Percentiles rank a stretch among this genome's conserved stretches.
phyloP scores from a whole-genome alignment of 2,113 vertebrate genomes.

The Collichthys lucidus region DNA sequence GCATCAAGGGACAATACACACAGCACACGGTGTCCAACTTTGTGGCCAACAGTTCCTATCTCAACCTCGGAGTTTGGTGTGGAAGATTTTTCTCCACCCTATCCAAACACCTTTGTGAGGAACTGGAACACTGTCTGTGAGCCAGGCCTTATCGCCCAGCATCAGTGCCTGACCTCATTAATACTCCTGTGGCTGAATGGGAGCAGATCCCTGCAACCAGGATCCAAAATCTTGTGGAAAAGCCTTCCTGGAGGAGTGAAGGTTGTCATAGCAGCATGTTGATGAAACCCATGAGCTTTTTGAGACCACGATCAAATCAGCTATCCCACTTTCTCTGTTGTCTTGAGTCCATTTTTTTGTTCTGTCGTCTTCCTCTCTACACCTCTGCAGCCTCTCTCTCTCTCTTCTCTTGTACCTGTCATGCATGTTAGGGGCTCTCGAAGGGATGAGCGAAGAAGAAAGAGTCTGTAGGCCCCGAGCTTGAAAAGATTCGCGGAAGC shows the following conservation, averaged over 20 bases:
- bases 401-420: constrained; percentile 57
- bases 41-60: not conserved
- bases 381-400: constrained; percentile 33
- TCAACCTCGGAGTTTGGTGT: not conserved
- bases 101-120: not conserved
- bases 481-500: constrained; percentile 62
- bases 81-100: not conserved
- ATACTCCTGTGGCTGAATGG: not conserved
- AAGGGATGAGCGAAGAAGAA: constrained; percentile 61
- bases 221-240: not conserved
- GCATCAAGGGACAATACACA: not conserved
- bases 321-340: not conserved
- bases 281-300: not conserved
- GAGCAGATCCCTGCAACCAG: constrained; percentile 2
- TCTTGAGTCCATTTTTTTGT: not conserved
- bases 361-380: constrained; percentile 11
- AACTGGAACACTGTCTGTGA: not conserved
- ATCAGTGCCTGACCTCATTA: not conserved
- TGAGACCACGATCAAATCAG: too few species aligned
- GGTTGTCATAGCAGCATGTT: not conserved
- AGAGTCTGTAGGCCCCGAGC: constrained; percentile 40
- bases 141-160: not conserved
- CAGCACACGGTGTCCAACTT: not conserved
- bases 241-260: not conserved
- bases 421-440: constrained; percentile 52